Evolutionary conservation across 2,888 invertebrate species (phyloP), one percentile per base, ranked within the genome.

Genomic region (Schizotus pectinicornis): DNA sequence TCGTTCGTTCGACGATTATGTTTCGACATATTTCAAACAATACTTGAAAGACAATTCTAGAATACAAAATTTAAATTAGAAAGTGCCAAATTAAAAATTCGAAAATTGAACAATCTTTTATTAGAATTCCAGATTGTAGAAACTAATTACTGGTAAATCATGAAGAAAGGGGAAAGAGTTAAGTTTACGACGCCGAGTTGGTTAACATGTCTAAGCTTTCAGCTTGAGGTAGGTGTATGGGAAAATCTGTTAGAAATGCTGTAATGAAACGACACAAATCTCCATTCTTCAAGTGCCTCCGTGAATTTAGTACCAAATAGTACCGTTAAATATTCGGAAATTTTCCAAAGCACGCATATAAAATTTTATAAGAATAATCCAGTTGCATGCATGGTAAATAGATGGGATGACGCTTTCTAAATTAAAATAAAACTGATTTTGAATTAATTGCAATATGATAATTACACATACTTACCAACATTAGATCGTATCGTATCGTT

Each of bases 141-240:
- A 22, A 22, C 5, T 22, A 22, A 22, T 22, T 22, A 22, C 22
- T 5, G 22, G 22, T 22, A 22, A 51, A 36, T 34, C 51, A 43
- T 31, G 36, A 45, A 34, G 42, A 32, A 37, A 50, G 45, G 38
- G 42, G 33, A 37, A 50, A 50, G 31, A 34, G 50, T 42, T 32
- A 56, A 50, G 45, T 56, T 56, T 56, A 56, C 33, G 56, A 56
- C 56, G 46, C 43, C 56, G 11, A 56, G 53, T 50, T 56, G 45
- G 38, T 35, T 45, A 56, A 56, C 56, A 56, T 34, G 50, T 45
- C 50, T 56, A 43, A 38, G 56, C 56, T 56, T 56, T 56, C 56
- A 56, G 50, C 45, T 50, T 38, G 32, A 55, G 31, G 12, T 43
- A 36, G 34, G 34, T 22, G 51, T 13, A 22, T 32, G 22, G 30